Conservation (phyloP, 2,888 invertebrate genomes). For the Hermaeophaga mercurialis region DNA sequence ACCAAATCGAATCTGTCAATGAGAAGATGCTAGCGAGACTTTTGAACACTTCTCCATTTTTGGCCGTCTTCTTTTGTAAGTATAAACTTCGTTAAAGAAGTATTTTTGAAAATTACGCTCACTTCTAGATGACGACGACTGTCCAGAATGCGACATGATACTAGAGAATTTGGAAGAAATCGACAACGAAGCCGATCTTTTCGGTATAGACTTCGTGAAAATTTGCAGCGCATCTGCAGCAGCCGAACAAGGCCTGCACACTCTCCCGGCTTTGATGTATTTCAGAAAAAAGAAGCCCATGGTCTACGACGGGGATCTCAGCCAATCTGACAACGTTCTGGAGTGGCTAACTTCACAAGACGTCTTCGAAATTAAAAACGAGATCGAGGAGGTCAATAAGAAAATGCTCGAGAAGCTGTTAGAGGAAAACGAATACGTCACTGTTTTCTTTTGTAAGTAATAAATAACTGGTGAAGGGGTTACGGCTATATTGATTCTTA, state of each 20-base stretch:
- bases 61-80: conserved; percentile 93
- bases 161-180: conserved; percentile 90
- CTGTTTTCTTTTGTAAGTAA: conserved; percentile 94
- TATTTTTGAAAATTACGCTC: too few species aligned
- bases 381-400: conserved; percentile 95
- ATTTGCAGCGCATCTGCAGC: conserved; percentile 83
- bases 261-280: conserved; percentile 85
- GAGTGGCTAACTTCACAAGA: conserved; percentile 93
- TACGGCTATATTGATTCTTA: background rate
- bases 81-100: too few species aligned
- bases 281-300: conserved; percentile 81
- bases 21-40: conserved; percentile 86
- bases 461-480: too few species aligned
- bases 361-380: conserved; percentile 93
- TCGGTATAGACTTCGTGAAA: conserved; percentile 94
- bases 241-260: conserved; percentile 79
- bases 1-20: conserved; percentile 93
- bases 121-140: conserved; percentile 90
- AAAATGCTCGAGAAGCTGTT: conserved; percentile 95
- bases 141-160: conserved; percentile 89
- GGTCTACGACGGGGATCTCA: conserved; percentile 87
- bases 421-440: conserved; percentile 93
- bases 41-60: conserved; percentile 81
- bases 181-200: conserved; percentile 92
- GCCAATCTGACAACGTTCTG: conserved; percentile 83